Percentiles rank a stretch among this genome's conserved stretches.
Conservation (phyloP, 2,113 vertebrate species). For the Coturnix japonica region DNA sequence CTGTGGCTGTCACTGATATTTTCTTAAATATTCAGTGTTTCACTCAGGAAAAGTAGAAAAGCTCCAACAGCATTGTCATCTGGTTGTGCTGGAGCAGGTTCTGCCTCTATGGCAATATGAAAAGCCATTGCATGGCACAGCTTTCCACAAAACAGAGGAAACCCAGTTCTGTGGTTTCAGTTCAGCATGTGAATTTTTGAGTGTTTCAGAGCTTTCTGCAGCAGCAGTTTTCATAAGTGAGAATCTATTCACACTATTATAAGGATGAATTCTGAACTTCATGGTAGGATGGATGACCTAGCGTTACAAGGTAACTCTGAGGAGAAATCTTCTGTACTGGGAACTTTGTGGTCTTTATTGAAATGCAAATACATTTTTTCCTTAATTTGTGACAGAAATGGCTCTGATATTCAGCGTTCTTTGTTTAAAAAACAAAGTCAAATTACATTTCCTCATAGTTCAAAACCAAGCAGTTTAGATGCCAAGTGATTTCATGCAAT, state of each 20-base stretch:
- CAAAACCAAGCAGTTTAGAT: background rate
- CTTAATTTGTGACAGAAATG: background rate
- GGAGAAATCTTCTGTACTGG: background rate
- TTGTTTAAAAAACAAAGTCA: background rate
- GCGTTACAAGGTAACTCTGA: background rate
- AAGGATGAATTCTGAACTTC: background rate
- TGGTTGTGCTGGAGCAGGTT: background rate
- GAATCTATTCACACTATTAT: background rate
- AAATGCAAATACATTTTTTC: constrained; percentile 13
- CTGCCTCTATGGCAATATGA: background rate
- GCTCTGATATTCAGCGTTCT: background rate
- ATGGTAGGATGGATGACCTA: background rate
- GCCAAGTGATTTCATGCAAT: background rate
- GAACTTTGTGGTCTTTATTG: constrained; percentile 5
- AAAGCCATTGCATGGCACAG: background rate
- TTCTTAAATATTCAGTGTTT: background rate
- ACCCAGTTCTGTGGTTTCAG: background rate
- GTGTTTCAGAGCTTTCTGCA: background rate
- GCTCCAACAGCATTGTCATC: background rate
- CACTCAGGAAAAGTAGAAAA: background rate
- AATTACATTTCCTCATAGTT: background rate
- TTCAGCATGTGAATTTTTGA: background rate
- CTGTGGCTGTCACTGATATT: background rate
- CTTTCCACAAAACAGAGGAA: constrained; percentile 16
- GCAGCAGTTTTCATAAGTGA: background rate